phyloP scores from a whole-genome alignment of 2,888 invertebrate species.

The Ommatoiulus sabulosus region DNA sequence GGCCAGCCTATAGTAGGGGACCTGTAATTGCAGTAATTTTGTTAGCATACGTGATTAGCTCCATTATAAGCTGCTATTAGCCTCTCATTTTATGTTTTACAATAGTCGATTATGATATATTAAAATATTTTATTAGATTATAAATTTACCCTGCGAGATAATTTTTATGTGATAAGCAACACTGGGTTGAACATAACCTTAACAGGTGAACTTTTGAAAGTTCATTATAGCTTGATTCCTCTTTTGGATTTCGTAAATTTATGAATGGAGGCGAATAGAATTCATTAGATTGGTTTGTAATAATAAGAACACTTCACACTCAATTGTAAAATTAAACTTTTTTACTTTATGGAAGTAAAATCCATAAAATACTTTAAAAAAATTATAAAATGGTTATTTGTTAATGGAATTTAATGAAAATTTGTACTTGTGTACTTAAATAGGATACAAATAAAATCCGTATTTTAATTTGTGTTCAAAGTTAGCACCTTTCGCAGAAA shows the following conservation, averaged over 20 bases:
- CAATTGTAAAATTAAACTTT: background rate
- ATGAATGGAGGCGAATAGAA: background rate
- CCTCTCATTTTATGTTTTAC: constrained; percentile 2
- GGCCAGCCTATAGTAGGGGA: background rate
- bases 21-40: constrained; percentile 31
- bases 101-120: constrained; percentile 31
- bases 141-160: background rate
- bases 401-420: too few species aligned
- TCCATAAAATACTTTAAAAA: too few species aligned
- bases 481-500: too few species aligned
- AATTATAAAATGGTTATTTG: too few species aligned
- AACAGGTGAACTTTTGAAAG: background rate
- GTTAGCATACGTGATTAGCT: constrained; percentile 7
- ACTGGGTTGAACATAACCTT: background rate
- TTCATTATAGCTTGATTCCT: background rate
- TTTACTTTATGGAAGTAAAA: background rate
- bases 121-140: constrained; percentile 40
- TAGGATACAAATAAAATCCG: too few species aligned
- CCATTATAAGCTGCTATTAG: constrained; percentile 27
- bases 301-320: background rate
- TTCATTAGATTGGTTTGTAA: background rate
- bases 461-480: too few species aligned
- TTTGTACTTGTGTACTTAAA: too few species aligned
- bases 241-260: background rate
- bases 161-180: background rate